Conservation (phyloP, 2,888 invertebrate species). For the Epinotia brunnichana region DNA sequence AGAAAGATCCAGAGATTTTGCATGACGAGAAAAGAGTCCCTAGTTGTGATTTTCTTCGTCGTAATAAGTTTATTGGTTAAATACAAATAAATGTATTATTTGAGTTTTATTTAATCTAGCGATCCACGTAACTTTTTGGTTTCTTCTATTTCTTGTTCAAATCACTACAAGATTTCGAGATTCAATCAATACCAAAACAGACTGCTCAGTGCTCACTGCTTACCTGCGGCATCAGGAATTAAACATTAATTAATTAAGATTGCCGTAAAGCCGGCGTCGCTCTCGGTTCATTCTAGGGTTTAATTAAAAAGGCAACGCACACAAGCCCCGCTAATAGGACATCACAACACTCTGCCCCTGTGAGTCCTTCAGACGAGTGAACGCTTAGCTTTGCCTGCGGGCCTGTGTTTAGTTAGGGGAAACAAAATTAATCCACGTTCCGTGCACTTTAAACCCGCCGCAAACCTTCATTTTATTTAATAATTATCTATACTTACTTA, state of each 20-base stretch:
- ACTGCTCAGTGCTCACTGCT: background rate
- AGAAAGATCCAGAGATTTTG: too few relatives aligned
- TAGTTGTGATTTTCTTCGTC: too few relatives aligned
- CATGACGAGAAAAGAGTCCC: too few relatives aligned
- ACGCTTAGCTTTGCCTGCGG: slow-evolving; percentile 45
- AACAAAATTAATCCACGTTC: slow-evolving; percentile 42
- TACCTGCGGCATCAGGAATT: slow-evolving; percentile 43
- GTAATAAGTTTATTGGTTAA: too few relatives aligned
- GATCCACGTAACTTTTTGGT: background rate
- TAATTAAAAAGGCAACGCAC: slow-evolving; percentile 77
- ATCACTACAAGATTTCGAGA: slow-evolving; percentile 3
- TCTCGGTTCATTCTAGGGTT: slow-evolving; percentile 60
- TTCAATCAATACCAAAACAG: slow-evolving; percentile 13
- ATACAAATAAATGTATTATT: too few relatives aligned
- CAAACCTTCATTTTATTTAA: background rate
- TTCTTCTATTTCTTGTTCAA: background rate
- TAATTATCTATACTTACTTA: background rate
- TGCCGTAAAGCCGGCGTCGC: slow-evolving; percentile 47
- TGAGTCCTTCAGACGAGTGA: slow-evolving; percentile 59
- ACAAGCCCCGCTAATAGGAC: slow-evolving; percentile 70
- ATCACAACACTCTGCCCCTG: slow-evolving; percentile 65
- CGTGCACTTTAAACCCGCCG: slow-evolving; percentile 7
- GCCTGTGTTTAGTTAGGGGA: slow-evolving; percentile 44
- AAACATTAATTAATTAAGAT: slow-evolving; percentile 43
- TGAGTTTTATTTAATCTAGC: background rate